Evolutionary conservation across 2,888 invertebrate genomes (phyloP), one percentile per base, ranked within the genome.

Genomic region (Deilephila porcellus): DNA sequence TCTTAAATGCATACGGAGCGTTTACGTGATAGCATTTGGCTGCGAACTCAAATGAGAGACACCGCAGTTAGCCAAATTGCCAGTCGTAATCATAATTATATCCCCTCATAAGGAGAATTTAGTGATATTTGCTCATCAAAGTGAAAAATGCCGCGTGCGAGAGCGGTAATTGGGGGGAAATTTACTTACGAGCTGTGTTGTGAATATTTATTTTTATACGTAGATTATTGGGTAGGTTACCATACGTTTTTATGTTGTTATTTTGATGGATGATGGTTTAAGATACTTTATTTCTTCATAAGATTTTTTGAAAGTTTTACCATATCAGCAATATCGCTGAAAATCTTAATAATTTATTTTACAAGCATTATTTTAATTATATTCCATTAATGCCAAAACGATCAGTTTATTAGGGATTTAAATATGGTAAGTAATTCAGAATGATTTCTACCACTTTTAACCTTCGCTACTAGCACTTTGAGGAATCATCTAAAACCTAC

Each of bases 121-220:
- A 67, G 67, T 67, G 67, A 67, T 67, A 67, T 67, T 67, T 52
- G 17, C 67, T 67, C 67, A 67, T 67, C 67, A 52, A 67, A 67
- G 17, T 67, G 67, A 67, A 67, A 67, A 67, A 67, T 67, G 67
- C 17, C 25, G 6, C 25, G 37, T 63, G 63, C 63, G 34, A 63
- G 34, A 29, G 63, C 37, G 45, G 45, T 52, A 52, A 67, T 67
- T 67, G 52, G 17, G 52, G 25, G 5, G 17, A 17, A 67, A 67
- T 52, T 67, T 52, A 52, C 20, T 67, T 45, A 52, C 19, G 67
- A 52, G 67, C 20, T 11, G 45, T 63, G 34, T 67, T 52, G 25
- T 67, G 45, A 52, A 52, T 67, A 52, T 67, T 52, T 67, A 52
- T 67, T 52, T 11, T 45, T 45, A 5, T 14, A 8, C 34, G 37